These are phyloP conservation scores for Rhinogobius similis DNA, from an alignment of 2,113 vertebrate genomes.

Conservation along the genomic window DNA sequence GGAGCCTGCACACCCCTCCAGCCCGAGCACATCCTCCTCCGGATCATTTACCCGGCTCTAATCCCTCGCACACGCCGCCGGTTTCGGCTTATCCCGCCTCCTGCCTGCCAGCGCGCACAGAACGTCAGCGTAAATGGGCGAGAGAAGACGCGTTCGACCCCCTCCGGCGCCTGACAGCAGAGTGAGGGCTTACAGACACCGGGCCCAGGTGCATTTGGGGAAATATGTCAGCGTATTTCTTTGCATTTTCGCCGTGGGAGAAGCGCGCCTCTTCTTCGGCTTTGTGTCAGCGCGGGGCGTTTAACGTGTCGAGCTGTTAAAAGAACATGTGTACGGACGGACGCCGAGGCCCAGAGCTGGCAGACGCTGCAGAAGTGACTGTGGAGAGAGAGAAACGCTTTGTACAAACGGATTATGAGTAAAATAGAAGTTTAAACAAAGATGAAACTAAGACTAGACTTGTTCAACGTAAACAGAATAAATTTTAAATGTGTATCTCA, in stretches of 20 bases:
- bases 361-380: background rate
- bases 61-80: conserved; percentile 35
- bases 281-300: conserved; percentile 11
- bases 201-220: conserved; percentile 46
- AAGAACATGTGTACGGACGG: background rate
- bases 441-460: too few relatives aligned
- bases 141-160: background rate
- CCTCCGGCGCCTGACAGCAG: conserved; percentile 10
- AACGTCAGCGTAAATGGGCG: conserved; percentile 31
- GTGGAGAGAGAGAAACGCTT: background rate
- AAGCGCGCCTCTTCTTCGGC: background rate
- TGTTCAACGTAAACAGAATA: too few relatives aligned
- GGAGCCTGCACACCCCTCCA: background rate
- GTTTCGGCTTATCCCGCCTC: conserved; percentile 22
- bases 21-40: conserved; percentile 19
- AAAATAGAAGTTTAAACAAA: too few relatives aligned
- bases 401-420: background rate
- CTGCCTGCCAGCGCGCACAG: conserved; percentile 8
- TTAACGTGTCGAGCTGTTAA: background rate
- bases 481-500: too few relatives aligned
- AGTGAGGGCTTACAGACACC: conserved; percentile 22
- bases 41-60: conserved; percentile 27
- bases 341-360: background rate
- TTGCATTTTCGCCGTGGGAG: background rate
- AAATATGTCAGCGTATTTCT: conserved; percentile 8